Conservation (phyloP, 2,113 vertebrate species). For the Muscicapa adusta region DNA sequence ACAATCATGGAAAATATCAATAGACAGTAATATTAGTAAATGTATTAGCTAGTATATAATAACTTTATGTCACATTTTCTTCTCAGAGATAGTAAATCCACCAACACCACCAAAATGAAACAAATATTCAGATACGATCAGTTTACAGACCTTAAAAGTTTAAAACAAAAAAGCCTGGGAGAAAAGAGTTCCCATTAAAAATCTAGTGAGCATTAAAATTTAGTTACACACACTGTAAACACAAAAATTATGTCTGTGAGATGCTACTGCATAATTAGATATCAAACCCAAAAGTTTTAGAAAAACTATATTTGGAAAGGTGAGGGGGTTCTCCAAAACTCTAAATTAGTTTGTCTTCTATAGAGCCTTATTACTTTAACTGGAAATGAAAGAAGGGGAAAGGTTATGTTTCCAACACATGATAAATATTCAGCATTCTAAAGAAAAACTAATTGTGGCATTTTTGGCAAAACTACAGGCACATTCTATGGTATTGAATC, state of each 20-base stretch:
- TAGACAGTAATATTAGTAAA: constrained; percentile 24
- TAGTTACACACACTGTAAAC: neutral
- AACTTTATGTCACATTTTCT: constrained; percentile 37
- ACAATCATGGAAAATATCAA: constrained; percentile 29
- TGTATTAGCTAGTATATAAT: neutral
- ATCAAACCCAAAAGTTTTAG: neutral
- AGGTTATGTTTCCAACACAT: neutral
- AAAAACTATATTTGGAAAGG: neutral
- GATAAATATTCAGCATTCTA: neutral
- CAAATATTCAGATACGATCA: constrained; percentile 45
- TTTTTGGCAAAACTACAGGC: neutral
- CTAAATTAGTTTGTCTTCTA: neutral
- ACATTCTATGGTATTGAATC: neutral
- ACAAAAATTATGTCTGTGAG: neutral
- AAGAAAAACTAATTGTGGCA: neutral
- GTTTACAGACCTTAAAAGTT: neutral
- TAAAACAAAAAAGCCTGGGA: neutral
- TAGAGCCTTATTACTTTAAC: neutral
- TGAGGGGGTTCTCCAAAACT: rapidly evolving
- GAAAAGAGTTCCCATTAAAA: neutral
- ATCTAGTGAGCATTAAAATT: neutral
- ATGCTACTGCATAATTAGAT: neutral
- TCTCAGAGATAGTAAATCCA: constrained; percentile 68
- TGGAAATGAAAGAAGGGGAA: neutral
- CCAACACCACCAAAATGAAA: constrained; percentile 63